Evolutionary conservation across 2,797 vertebrate species (phyloP).

Genomic region (Myotis myotis): DNA sequence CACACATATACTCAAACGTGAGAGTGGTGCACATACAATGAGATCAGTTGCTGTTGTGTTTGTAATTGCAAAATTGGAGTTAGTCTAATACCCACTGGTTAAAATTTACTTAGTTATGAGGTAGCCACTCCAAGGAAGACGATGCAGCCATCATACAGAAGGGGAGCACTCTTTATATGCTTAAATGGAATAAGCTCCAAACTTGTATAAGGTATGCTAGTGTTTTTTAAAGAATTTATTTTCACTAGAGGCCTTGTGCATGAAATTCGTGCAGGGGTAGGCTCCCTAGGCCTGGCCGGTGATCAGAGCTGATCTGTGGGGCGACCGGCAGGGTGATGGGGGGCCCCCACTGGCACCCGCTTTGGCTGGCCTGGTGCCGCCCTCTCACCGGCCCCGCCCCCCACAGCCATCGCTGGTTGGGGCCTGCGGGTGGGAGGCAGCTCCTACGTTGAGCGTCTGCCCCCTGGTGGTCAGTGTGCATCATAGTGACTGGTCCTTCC

Average conservation of each 20-base stretch:
- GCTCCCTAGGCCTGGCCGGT: no score
- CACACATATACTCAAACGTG: not conserved
- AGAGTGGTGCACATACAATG: not conserved
- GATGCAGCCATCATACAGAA: not conserved
- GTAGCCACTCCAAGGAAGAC: not conserved
- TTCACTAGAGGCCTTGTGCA: no score
- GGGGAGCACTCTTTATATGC: not conserved
- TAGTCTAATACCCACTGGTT: not conserved
- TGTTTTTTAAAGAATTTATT: no score
- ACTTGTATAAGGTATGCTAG: rapidly evolving
- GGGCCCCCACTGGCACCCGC: no score
- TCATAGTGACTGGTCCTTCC: no score
- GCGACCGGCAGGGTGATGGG: no score
- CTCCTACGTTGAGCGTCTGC: no score
- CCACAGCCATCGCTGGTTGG: no score
- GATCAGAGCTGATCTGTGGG: no score
- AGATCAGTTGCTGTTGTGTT: not conserved
- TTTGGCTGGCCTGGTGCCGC: no score
- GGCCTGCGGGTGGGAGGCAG: no score
- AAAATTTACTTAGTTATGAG: not conserved
- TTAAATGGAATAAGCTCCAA: not conserved
- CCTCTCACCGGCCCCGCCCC: rapidly evolving
- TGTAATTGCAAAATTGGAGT: not conserved
- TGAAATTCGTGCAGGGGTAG: rapidly evolving
- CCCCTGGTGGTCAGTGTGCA: no score